A percentile compares a stretch with the other conserved stretches of the same genome.
phyloP scores from a whole-genome alignment of 2,888 invertebrate genomes.

The Sarcophaga subvicina region DNA sequence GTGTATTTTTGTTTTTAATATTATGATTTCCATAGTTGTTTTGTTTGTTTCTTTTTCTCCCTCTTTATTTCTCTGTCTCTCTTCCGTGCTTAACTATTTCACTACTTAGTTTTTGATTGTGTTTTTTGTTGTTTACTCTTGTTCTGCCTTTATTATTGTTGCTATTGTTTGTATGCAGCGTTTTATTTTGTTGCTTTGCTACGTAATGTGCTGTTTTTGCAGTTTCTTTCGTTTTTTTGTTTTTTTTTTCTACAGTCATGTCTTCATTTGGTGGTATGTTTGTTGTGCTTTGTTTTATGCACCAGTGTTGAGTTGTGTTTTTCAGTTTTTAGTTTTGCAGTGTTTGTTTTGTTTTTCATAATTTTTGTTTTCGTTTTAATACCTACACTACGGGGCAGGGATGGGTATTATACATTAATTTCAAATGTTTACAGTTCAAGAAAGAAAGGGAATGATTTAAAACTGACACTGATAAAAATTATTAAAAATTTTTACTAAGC shows the following conservation, averaged over 20 bases:
- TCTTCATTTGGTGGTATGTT: conserved; percentile 26
- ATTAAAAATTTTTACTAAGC: too few relatives aligned
- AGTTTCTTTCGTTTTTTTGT: conserved; percentile 22
- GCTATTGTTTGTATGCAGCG: background rate
- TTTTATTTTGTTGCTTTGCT: conserved; percentile 44
- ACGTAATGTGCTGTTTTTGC: conserved; percentile 45
- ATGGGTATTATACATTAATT: background rate
- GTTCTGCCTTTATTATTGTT: conserved; percentile 15
- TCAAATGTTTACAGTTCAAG: background rate
- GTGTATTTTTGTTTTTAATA: background rate
- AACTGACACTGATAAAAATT: too few relatives aligned
- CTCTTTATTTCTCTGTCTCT: background rate
- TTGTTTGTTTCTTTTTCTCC: conserved; percentile 18
- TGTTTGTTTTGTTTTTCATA: conserved; percentile 11
- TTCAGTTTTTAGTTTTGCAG: background rate
- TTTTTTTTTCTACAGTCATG: conserved; percentile 45
- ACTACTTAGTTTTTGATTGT: conserved; percentile 34
- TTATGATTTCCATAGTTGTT: background rate
- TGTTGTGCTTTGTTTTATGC: conserved; percentile 30
- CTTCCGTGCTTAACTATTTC: conserved; percentile 10
- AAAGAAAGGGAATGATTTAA: background rate
- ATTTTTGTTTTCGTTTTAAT: background rate
- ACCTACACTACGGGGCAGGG: conserved; percentile 10
- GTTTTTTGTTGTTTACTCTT: conserved; percentile 34
- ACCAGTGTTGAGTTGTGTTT: conserved; percentile 19